Base-by-base conservation (phyloP, 1,140 invertebrate genomes). In the Drosophila malerkotliana region DNA sequence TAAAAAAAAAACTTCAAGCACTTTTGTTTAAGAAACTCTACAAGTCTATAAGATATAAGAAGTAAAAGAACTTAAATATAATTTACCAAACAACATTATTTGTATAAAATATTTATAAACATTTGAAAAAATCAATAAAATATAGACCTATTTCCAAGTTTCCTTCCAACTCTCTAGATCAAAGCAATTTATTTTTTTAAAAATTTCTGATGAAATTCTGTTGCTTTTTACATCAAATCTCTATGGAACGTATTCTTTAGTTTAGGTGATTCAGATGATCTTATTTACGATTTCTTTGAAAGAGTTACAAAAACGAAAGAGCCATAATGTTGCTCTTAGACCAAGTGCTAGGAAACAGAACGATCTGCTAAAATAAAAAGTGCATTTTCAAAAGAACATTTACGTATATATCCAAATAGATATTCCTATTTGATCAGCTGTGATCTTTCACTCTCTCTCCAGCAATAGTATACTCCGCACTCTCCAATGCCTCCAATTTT, bases 361-460 rank as follows among this genome's bases (percentile, higher is more conserved):
- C 14, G 41, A 44, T 12, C 41, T 44, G 41, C 41, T 9, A 44
- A 18, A 44, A 44, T 24, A 18, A 44, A 41, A 5, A 45, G 7
- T 18, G 44, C 7, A 6, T 24, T 24, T 21, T 47, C 8, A 10
- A 47, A 24, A 47, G 1, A 44, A 12, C 8, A 44, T 44, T 8
- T 44, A 44, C n/a, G 39, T 26, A 6, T 34, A 51, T 52, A 44
- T 59, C 6, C 10, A 28, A 6, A 28, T 28, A 28, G 26, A 10
- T 34, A 18, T 15, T 28, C 10, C 4, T 71, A n/a, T 72, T 72
- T 53, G 51, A 54, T 66, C 47, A 77, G 59, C 60, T 77, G 63
- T 62, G 48, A 34, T 39, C 28, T 34, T 21, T 21, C 3, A 21
- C 21, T 21, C 32, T 64, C 55, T 34, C 12, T 49, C 10, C 18